A percentile compares a stretch with the other conserved stretches of the same genome.
These are phyloP conservation scores for Pollimyrus isidori DNA, from an alignment of 2,113 vertebrate genomes.

Conservation along the genomic window DNA sequence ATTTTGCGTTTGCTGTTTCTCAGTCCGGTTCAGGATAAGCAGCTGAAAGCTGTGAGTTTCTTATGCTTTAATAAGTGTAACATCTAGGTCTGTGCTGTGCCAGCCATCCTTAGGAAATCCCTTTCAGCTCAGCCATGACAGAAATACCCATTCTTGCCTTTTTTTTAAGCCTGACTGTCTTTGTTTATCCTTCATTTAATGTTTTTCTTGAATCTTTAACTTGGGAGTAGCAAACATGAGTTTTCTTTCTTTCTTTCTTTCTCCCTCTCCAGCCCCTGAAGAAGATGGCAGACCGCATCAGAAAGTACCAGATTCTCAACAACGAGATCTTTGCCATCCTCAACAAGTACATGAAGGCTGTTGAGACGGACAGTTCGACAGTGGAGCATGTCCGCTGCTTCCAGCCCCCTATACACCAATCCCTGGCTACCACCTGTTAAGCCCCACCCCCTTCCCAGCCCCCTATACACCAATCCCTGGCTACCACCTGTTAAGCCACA, in stretches of 20 bases:
- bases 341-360: constrained; percentile 99
- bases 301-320: constrained; percentile 98
- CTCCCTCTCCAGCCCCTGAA: constrained; percentile 76
- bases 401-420: constrained; percentile 98
- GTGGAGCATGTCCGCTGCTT: constrained; percentile 98
- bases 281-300: constrained; percentile 98
- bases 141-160: background rate
- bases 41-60: background rate
- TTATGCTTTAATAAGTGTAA: background rate
- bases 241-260: background rate
- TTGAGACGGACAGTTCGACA: constrained; percentile 96
- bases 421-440: constrained; percentile 96
- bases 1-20: background rate
- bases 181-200: background rate
- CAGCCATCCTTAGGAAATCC: background rate
- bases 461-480: too few relatives aligned
- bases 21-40: background rate
- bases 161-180: background rate
- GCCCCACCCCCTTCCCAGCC: constrained; percentile 38
- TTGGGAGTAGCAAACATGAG: background rate
- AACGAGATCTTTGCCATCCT: constrained; percentile 98
- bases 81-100: background rate
- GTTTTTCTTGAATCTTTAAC: background rate
- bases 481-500: too few relatives aligned
- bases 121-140: background rate